Evolutionary conservation across 2,797 vertebrate species (phyloP).

Genomic region (Thunnus albacares): DNA sequence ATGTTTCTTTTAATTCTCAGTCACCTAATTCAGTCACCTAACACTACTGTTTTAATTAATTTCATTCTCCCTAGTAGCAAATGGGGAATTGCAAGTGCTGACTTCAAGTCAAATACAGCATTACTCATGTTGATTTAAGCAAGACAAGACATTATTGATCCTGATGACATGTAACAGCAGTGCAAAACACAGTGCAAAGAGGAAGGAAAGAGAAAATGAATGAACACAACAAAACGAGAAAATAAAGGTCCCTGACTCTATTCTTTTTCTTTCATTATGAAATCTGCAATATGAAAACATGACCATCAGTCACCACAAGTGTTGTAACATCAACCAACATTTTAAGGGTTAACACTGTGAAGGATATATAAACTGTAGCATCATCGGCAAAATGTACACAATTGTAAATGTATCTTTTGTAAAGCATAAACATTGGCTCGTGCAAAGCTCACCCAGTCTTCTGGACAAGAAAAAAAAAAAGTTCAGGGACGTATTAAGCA

Average conservation of each 20-base stretch:
- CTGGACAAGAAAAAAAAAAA: background rate
- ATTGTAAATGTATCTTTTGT: background rate
- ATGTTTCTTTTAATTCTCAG: background rate
- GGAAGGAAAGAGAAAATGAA: background rate
- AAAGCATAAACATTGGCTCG: background rate
- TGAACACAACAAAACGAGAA: background rate
- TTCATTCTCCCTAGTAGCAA: background rate
- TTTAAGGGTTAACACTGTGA: background rate
- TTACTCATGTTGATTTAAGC: background rate
- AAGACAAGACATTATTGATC: background rate
- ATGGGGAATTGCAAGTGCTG: background rate
- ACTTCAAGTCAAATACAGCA: constrained; percentile 1
- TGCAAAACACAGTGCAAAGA: background rate
- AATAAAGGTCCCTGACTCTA: background rate
- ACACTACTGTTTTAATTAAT: background rate
- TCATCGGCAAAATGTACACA: background rate
- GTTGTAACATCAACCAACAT: background rate
- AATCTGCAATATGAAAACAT: background rate
- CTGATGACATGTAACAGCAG: background rate
- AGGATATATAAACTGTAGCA: background rate
- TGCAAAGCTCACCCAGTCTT: background rate
- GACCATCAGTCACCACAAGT: background rate
- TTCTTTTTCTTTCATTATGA: background rate
- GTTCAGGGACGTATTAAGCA: background rate
- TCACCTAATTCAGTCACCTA: background rate